Base-by-base conservation (phyloP, 2,113 vertebrate genomes). In the Cervus canadensis region DNA sequence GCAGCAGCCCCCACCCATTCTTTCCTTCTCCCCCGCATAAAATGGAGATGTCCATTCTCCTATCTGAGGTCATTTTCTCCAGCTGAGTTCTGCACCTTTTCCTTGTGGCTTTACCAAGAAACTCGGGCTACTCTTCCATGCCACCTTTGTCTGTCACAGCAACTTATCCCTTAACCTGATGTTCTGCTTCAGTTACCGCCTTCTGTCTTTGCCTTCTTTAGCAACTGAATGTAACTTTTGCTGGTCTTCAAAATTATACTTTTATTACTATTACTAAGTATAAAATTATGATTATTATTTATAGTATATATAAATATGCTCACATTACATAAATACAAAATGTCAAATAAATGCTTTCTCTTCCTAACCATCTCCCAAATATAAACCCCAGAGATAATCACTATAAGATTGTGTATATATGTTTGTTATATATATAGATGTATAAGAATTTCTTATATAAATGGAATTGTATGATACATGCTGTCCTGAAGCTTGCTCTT, bases 111-210 rank as follows among this genome's bases (percentile, higher is more conserved):
- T 86, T 71, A 36, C 40, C 43, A 89, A n/a, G 57, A 82, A 82
- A 79, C 30, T 3, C 0, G 0, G 30, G 26, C 36, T 50, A 7
- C 40, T 30, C 10, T 30, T 60, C 30, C 36, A 6, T 6, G 25
- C 26, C 30, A 8, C 23, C 36, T 45, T 21, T 8, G 19, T 4
- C 67, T 11, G 2, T 71, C 6, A 25, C 21, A 11, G 64, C 28
- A 57, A 13, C 26, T 60, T 40, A 15, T 26, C 43, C 17, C 50
- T 71, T 48, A 45, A 45, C 43, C 43, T 54, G 17, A 60, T 1
- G 13, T 88, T 56, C 17, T 95, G 33, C 36, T 78, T 30, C 43
- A 86, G 50, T 40, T 62, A 60, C 48, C 45, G 12, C 5, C 67
- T 60, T 30, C 21, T 50, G 9, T 71, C 76, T 88, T 83, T 88